Base-by-base conservation (phyloP, 1,140 invertebrate species). In the Danaus plexippus region DNA sequence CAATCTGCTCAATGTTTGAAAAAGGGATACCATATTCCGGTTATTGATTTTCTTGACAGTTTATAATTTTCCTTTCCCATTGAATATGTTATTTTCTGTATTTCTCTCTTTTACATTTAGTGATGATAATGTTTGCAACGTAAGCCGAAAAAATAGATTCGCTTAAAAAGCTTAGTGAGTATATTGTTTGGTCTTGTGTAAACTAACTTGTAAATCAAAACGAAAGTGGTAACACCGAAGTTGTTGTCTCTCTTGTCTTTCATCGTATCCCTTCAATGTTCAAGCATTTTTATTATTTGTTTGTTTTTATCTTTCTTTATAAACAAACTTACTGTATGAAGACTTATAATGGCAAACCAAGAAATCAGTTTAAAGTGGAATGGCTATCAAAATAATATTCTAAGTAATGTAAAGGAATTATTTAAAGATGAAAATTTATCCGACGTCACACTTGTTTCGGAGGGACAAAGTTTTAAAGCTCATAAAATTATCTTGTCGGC, bases 401-500 rank as follows among this genome's bases (percentile, higher is more conserved):
- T 90, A 18, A 87, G 83, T 42, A 91, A 90, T 61, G 90, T 91
- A 57, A 91, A 91, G 63, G 89, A 88, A 61, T 80, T 92, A 46
- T 91, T 88, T 88, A 89, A 90, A 71, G 90, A 92, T 69, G 90
- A 92, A 73, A 89, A 89, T n/a, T 81, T 92, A 64, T 90, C 91
- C n/a, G 91, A 92, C 75, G 92, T 93, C 15, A 93, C 92, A 51
- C 78, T 94, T 43, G 90, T 92, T 9, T 92, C 91, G 63, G 92
- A 92, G 63, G 91, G 92, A 54, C 87, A 89, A 49, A 89, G 90
- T 78, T 87, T 92, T 57, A 90, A 91, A 55, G 91, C 92, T 52
- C 92, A 94, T 67, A 93, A 92, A 87, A 89, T 94, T 46, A 91
- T 94, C 65, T 77, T 94, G 5, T 92, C 92, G 8, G 92, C 92